phyloP scores from a whole-genome alignment of 2,797 vertebrate species.

The Halcyon leucocephala region DNA sequence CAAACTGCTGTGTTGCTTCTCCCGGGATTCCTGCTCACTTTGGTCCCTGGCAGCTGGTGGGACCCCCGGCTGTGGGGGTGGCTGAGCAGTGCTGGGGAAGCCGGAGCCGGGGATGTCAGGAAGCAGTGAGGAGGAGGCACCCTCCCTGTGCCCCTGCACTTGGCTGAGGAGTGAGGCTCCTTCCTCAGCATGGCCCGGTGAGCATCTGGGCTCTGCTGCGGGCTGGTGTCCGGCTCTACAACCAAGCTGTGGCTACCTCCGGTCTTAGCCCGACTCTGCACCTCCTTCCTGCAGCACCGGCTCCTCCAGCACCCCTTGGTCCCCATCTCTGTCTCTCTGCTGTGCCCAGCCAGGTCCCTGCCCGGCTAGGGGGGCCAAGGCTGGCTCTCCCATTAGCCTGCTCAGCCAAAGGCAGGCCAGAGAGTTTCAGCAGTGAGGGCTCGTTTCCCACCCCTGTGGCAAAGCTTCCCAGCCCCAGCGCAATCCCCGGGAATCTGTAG shows the following conservation, averaged over 20 bases:
- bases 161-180: neutral
- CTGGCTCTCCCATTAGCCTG: neutral
- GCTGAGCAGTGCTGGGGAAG: neutral
- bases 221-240: neutral
- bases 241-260: neutral
- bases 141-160: rapidly evolving
- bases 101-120: neutral
- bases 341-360: neutral
- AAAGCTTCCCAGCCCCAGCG: neutral
- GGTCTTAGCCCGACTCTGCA: neutral
- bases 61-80: neutral
- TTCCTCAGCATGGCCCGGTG: neutral
- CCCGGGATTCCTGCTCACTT: neutral
- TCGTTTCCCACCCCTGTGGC: neutral
- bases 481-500: neutral
- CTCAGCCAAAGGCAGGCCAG: neutral
- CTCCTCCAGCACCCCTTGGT: neutral
- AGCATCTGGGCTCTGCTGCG: neutral
- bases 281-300: neutral
- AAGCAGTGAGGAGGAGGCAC: neutral
- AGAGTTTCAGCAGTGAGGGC: neutral
- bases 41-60: neutral
- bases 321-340: neutral
- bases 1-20: neutral
- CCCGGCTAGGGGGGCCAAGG: too few species aligned